These are phyloP conservation scores for Akabosia matsudoensis DNA, from an alignment of 1,140 invertebrate genomes.

Conservation along the genomic window DNA sequence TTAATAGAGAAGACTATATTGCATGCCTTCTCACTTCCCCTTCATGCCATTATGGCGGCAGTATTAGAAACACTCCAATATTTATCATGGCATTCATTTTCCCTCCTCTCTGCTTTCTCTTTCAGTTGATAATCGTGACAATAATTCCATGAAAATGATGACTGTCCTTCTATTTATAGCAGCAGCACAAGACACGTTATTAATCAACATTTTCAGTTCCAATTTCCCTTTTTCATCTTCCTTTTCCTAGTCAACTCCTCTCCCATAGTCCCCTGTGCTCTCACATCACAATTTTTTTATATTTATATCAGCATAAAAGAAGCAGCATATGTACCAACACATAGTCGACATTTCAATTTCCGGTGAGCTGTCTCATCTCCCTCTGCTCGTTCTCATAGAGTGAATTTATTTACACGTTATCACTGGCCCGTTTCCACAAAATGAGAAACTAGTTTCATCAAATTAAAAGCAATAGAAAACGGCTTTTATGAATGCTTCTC, in stretches of 20 bases:
- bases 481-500: no score
- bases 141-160: background rate
- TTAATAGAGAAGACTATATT: background rate
- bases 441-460: background rate
- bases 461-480: no score
- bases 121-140: background rate
- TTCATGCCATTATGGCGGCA: background rate
- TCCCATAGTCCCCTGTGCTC: no score
- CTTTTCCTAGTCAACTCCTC: background rate
- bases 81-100: background rate
- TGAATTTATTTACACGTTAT: background rate
- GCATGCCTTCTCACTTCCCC: background rate
- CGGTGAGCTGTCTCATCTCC: constrained; percentile 20
- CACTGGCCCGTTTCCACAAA: background rate
- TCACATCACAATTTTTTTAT: no score
- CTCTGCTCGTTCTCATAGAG: background rate
- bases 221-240: constrained; percentile 15
- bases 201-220: constrained; percentile 28
- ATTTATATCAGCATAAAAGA: no score
- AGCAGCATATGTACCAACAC: no score
- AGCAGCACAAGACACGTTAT: constrained; percentile 9
- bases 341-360: constrained; percentile 26
- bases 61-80: background rate
- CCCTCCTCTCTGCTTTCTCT: background rate
- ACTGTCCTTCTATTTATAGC: background rate